Evolutionary conservation across 2,797 vertebrate genomes (phyloP), one percentile per base, ranked within the genome.

Genomic region (Ptychobarbus kaznakovi): DNA sequence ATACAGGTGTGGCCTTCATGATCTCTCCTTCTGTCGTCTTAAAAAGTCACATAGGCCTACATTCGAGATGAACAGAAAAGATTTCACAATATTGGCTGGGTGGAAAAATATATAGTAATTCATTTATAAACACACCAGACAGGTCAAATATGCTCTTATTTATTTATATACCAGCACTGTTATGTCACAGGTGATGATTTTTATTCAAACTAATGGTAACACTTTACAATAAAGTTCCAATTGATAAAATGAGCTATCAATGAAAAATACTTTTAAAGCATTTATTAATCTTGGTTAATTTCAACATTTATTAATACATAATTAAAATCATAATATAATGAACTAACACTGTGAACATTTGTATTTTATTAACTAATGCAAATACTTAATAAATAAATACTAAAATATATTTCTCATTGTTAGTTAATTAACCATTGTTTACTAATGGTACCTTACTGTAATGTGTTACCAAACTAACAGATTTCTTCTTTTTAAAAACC

Each of bases 1-100:
- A 84, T 84, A 91, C 91, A 51, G 90, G 96, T 96, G 91, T 95
- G 95, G 91, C 51, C 46, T 35, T 81, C 7, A 11, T 69, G 3
- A 32, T 65, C 38, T 12, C 46, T 44, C 8, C 49, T 56, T 66
- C 12, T 40, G 53, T 73, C 35, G 28, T 32, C 40, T 74, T 40
- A 66, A 35, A 18, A 4, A 35, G 63, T 66, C 15, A 8, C 7
- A 18, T 35, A 32, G 32, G 32, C 32, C 32, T 32, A 35, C 28
- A 66, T 66, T 66, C 0, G 2, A 18, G 8, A 78, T 51, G 7
- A 76, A 22, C 16, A 28, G 38, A 58, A 38, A 76, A 58, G 4
- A n/a, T 22, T 56, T 25, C 16, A 13, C 22, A 75, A 8, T 25
- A 38, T 63, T n/a, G 51, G 0, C 53, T 16, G 13, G 3, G 25